Percentiles rank a stretch among this genome's conserved stretches.
Evolutionary conservation across 2,888 invertebrate genomes (phyloP).

Genomic region (Nephrotoma appendiculata): DNA sequence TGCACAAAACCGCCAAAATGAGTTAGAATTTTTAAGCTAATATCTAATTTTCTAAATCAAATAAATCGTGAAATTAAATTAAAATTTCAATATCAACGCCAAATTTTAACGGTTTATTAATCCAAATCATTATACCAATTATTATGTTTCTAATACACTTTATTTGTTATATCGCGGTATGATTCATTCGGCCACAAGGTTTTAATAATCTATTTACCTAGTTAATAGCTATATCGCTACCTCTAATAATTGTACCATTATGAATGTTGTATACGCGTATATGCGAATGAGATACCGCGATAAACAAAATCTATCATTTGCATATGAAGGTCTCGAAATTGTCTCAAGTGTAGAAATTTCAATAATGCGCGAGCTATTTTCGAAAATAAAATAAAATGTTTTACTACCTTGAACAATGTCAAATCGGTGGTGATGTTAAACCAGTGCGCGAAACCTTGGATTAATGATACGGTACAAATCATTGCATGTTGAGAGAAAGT

Average conservation of each 20-base stretch:
- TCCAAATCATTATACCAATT: background rate
- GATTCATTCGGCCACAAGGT: background rate
- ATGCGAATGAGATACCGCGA: background rate
- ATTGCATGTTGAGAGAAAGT: too few relatives aligned
- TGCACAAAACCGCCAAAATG: background rate
- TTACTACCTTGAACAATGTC: background rate
- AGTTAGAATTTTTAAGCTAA: background rate
- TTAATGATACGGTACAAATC: background rate
- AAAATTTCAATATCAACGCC: background rate
- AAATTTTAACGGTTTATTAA: background rate
- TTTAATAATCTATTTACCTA: background rate
- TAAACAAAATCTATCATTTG: background rate
- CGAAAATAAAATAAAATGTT: background rate
- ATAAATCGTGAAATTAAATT: background rate
- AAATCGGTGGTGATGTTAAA: background rate
- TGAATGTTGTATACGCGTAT: background rate
- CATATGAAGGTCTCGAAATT: background rate
- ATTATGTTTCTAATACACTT: too few relatives aligned
- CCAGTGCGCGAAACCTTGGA: background rate
- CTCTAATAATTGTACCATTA: background rate
- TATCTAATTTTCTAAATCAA: background rate
- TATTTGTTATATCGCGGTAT: background rate
- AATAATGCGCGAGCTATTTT: background rate
- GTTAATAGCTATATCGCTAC: background rate
- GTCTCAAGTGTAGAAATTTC: background rate